A percentile compares a stretch with the other conserved stretches of the same genome.
phyloP scores from a whole-genome alignment of 2,797 vertebrate genomes.

The Chromobotia macracanthus region DNA sequence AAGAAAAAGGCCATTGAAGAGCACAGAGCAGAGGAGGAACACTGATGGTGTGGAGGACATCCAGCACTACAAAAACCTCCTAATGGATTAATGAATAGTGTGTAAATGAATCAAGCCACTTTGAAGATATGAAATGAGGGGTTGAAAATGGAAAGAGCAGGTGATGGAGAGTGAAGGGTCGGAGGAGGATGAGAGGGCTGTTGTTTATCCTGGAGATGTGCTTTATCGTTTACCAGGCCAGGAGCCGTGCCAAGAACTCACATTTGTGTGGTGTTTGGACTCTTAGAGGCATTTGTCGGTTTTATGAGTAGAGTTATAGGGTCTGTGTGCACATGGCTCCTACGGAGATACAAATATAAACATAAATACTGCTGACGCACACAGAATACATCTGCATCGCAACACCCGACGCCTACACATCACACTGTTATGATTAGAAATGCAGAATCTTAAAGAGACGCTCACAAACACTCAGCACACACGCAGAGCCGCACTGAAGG shows the following conservation, averaged over 20 bases:
- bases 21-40: background rate
- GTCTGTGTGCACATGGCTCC: constrained; percentile 63
- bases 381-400: constrained; percentile 62
- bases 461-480: constrained; percentile 38
- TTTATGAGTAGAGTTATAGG: constrained; percentile 69
- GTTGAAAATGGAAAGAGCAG: constrained; percentile 28
- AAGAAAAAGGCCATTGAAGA: background rate
- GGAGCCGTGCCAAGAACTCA: constrained; percentile 49
- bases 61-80: constrained; percentile 16
- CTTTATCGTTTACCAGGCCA: constrained; percentile 53
- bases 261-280: constrained; percentile 54
- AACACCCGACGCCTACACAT: constrained; percentile 25
- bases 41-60: constrained; percentile 1
- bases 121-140: constrained; percentile 30
- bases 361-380: constrained; percentile 62
- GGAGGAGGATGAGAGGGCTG: constrained; percentile 15
- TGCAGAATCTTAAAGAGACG: constrained; percentile 25
- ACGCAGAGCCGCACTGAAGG: constrained; percentile 20
- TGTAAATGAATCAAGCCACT: constrained; percentile 25
- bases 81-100: constrained; percentile 45
- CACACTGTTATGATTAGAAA: constrained; percentile 27
- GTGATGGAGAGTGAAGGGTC: constrained; percentile 21
- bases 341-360: constrained; percentile 58
- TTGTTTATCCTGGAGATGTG: constrained; percentile 23
- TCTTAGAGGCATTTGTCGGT: constrained; percentile 58